Percentiles rank a stretch among this genome's conserved stretches.
phyloP scores from a whole-genome alignment of 2,888 invertebrate species.

The Parascotia fuliginaria region DNA sequence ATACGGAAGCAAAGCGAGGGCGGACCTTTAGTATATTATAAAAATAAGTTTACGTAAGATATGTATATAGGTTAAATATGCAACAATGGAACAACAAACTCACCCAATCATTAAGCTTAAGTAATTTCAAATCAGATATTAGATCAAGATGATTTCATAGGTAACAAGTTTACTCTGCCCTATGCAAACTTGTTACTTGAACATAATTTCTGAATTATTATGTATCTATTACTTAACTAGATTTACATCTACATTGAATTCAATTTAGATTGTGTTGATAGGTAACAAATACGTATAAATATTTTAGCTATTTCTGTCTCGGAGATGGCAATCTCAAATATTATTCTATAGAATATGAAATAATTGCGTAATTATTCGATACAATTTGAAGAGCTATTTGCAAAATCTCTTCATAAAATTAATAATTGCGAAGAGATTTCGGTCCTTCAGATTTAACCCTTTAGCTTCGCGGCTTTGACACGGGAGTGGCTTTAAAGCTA shows the following conservation, averaged over 20 bases:
- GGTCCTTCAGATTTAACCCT: constrained; percentile 18
- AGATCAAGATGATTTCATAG: neutral
- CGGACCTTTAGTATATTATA: too few species aligned
- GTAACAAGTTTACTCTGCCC: neutral
- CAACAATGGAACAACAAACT: too few species aligned
- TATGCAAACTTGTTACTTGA: too few species aligned
- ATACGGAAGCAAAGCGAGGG: too few species aligned
- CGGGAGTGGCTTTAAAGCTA: constrained; percentile 11
- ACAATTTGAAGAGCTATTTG: constrained; percentile 24
- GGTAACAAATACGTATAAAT: constrained; percentile 22
- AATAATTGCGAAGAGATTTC: constrained; percentile 35
- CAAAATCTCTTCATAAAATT: constrained; percentile 32
- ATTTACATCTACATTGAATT: constrained; percentile 2
- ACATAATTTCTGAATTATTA: too few species aligned
- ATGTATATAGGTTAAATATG: too few species aligned
- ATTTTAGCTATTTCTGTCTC: constrained; percentile 21
- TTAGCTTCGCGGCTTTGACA: constrained; percentile 17
- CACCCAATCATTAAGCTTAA: too few species aligned
- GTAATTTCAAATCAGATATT: too few species aligned
- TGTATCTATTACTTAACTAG: too few species aligned
- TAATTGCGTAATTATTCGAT: constrained; percentile 17
- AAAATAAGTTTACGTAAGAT: too few species aligned
- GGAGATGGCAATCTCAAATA: constrained; percentile 23
- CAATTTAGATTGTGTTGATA: constrained; percentile 8
- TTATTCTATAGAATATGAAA: constrained; percentile 9